Evolutionary conservation across 2,113 vertebrate species (phyloP).

Genomic region (Otis tarda): DNA sequence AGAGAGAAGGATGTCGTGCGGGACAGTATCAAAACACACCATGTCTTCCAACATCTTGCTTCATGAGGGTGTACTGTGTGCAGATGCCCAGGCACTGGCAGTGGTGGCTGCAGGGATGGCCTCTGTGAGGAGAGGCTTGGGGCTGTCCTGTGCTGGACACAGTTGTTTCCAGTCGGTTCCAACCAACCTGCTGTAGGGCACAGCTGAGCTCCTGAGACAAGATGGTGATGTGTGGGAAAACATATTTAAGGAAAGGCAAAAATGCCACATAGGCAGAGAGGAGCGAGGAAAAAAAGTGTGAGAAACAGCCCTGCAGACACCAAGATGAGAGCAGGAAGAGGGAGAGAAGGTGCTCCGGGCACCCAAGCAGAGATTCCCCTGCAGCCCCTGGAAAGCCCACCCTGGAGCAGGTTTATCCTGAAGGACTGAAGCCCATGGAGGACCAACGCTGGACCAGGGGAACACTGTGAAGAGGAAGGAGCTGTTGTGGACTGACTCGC

Average conservation of each 20-base stretch:
- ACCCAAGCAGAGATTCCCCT: background rate
- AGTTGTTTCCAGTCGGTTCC: background rate
- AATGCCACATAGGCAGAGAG: background rate
- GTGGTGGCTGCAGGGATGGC: fast-evolving
- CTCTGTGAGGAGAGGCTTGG: background rate
- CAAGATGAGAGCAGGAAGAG: background rate
- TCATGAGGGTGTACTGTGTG: background rate
- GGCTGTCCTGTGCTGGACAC: too few relatives aligned
- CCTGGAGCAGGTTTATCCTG: background rate
- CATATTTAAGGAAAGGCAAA: background rate
- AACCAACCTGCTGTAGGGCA: fast-evolving
- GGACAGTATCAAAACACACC: background rate
- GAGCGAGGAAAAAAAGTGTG: background rate
- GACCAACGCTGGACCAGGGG: background rate
- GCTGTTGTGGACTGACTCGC: background rate
- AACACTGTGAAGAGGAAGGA: background rate
- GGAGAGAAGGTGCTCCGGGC: background rate
- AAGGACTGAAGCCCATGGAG: background rate
- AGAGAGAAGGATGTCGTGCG: too few relatives aligned
- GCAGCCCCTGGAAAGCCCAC: background rate
- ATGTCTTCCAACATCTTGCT: background rate
- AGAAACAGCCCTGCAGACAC: background rate
- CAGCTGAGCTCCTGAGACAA: background rate
- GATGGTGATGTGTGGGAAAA: background rate
- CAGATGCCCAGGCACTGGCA: background rate